Evolutionary conservation across 2,797 vertebrate species (phyloP), one percentile per base, ranked within the genome.

Genomic region (Tachyglossus aculeatus): DNA sequence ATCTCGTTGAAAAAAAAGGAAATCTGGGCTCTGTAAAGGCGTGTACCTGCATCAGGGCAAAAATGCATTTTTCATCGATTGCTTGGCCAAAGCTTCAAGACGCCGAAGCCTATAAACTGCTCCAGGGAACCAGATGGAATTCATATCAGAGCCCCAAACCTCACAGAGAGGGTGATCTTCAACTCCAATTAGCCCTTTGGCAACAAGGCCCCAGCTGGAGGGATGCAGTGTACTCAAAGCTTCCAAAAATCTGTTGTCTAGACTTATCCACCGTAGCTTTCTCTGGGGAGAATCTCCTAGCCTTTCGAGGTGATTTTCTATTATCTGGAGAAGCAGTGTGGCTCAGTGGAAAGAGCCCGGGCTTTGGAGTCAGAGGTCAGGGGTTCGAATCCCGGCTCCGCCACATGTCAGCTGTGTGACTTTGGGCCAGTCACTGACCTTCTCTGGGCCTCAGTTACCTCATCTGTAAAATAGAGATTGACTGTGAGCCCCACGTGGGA

Each of bases 231-330:
- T 65, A 59, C 66, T 78, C 2, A 5, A 60, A 36, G 63, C 73
- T 87, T 88, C 77, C 79, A 72, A 84, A 90, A 75, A 57, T 84
- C 87, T 84, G 90, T 88, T 82, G 83, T 90, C 88, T 89, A 87
- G 80, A 90, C 77, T 78, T 70, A 77, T 13, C 24, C 63, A 59
- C 0, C 4, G 50, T 45, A 84, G 68, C 84, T 85, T 85, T 81
- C 73, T 89, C 71, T 21, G 1, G 59, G 71, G 74, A 50, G n/a
- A n/a, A n/a, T n/a, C n/a, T n/a, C n/a, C n/a, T n/a, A n/a, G n/a
- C n/a, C n/a, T n/a, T n/a, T n/a, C n/a, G n/a, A n/a, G n/a, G n/a
- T n/a, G n/a, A n/a, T n/a, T n/a, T n/a, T n/a, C n/a, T n/a, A n/a
- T n/a, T n/a, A n/a, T n/a, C n/a, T n/a, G n/a, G n/a, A n/a, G n/a